A percentile compares a stretch with the other conserved stretches of the same genome.
Conservation (phyloP, 2,113 vertebrate genomes). For the Damaliscus lunatus region DNA sequence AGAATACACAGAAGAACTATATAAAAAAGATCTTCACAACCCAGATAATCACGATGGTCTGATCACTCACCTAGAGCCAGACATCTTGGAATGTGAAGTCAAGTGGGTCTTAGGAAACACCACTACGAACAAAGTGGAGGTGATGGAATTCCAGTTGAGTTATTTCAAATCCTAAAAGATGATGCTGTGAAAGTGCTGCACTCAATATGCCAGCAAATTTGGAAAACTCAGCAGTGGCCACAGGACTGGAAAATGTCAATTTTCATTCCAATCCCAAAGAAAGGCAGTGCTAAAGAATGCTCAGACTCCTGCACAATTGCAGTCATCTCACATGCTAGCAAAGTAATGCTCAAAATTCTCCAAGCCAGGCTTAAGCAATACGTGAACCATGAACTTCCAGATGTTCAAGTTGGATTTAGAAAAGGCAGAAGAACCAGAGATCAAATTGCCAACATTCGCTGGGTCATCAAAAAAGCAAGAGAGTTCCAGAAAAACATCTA, state of each 20-base stretch:
- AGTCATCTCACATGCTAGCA: rapidly evolving
- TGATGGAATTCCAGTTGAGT: background rate
- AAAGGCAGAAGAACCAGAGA: background rate
- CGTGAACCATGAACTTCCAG: background rate
- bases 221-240: background rate
- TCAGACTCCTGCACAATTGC: background rate
- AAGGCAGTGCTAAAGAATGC: background rate
- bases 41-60: background rate
- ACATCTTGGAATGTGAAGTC: background rate
- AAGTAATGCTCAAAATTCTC: background rate
- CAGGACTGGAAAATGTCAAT: background rate
- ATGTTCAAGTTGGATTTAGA: background rate
- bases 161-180: background rate
- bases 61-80: background rate
- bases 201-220: background rate
- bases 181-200: background rate
- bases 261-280: background rate
- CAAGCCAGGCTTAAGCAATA: background rate
- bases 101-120: background rate
- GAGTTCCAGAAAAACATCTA: background rate
- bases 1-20: background rate
- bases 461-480: background rate
- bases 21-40: background rate
- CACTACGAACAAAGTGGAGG: background rate
- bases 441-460: background rate